Evolutionary conservation across 2,797 vertebrate genomes (phyloP), one percentile per base, ranked within the genome.

Genomic region (Hydrolagus colliei): DNA sequence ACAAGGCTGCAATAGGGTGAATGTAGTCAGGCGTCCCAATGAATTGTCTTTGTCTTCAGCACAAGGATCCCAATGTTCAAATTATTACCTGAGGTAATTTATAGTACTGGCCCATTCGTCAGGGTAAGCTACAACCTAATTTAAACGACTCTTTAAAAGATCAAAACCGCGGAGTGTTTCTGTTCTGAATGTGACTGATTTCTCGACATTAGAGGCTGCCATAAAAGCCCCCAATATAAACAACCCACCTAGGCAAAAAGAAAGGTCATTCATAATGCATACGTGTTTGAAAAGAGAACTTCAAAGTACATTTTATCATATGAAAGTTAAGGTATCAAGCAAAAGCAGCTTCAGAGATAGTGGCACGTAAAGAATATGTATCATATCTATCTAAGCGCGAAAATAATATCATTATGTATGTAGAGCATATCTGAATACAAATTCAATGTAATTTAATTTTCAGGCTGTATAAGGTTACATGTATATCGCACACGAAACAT

Each of bases 51-150:
- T 71, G 79, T 84, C 79, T 35, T 35, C 6, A 86, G 86, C 91
- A 90, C 92, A 91, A 92, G 89, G 85, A 73, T 79, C 74, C 32
- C 65, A 73, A 87, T 73, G 72, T 87, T 86, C 75, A 77, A 87
- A 89, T 91, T 90, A 84, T 71, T 84, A 67, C 79, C 32, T 84
- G 20, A 10, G 41, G 79, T 72, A 87, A 86, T 92, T 91, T 92
- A 93, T 92, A 89, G 89, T 89, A 73, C 86, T 11, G 87, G 72
- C 76, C 59, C 87, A 86, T 80, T 86, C 86, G 68, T 72, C 87
- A 77, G 86, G 78, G 77, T 88, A 76, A 90, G 89, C 89, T 89
- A 87, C 87, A 62, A 74, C 87, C 88, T 35, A 85, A 72, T 86
- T 86, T 88, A 87, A 87, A 77, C 77, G 68, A 20, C 87, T 86